These are phyloP conservation scores for Lepus timidus DNA, from an alignment of 2,113 vertebrate species.

Conservation along the genomic window DNA sequence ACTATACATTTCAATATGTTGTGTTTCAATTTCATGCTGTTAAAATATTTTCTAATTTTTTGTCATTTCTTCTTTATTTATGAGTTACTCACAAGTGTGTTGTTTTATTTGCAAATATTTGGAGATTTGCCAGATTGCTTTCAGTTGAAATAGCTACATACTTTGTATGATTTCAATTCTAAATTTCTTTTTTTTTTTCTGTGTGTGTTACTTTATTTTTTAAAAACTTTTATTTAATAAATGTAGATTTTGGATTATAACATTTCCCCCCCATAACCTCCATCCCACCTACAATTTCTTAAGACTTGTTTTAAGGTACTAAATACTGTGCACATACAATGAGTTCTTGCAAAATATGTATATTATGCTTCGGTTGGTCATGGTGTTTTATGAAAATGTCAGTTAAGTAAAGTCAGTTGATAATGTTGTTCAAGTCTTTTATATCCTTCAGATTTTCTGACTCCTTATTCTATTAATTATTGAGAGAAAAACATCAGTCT, in stretches of 20 bases:
- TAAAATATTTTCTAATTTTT: background rate
- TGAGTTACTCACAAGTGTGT: background rate
- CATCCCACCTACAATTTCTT: background rate
- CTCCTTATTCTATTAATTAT: slow-evolving; percentile 8
- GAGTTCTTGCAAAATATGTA: background rate
- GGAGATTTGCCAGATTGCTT: background rate
- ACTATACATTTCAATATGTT: background rate
- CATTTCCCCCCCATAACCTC: no score
- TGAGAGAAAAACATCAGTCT: background rate
- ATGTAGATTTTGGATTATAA: no score
- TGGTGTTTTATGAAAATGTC: background rate
- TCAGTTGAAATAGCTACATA: background rate
- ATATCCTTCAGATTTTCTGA: background rate
- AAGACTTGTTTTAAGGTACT: background rate
- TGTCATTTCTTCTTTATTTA: slow-evolving; percentile 22
- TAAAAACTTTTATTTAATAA: no score
- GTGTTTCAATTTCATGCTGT: slow-evolving; percentile 7
- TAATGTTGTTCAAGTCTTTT: background rate
- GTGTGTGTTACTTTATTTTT: no score
- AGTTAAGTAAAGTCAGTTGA: background rate
- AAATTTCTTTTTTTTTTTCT: no score
- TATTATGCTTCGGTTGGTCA: background rate
- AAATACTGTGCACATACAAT: background rate
- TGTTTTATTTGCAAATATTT: slow-evolving; percentile 49
- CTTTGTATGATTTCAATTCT: background rate